A percentile compares a stretch with the other conserved stretches of the same genome.
Conservation (phyloP, 2,797 vertebrate genomes). For the Takifugu rubripes region DNA sequence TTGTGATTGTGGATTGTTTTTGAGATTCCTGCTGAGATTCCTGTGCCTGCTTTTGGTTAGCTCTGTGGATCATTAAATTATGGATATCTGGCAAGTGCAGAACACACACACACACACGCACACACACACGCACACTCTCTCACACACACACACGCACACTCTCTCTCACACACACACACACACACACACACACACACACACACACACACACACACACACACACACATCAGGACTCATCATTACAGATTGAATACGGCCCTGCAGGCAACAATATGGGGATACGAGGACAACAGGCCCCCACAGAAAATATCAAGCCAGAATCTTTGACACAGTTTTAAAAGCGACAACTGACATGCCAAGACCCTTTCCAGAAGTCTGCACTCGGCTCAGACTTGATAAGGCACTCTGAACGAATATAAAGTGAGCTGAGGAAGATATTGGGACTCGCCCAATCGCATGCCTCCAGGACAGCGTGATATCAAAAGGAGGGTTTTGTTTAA, state of each 20-base stretch:
- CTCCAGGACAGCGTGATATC: slow-evolving; percentile 64
- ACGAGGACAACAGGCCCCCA: slow-evolving; percentile 35
- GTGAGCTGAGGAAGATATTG: slow-evolving; percentile 55
- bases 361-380: slow-evolving; percentile 36
- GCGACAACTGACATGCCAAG: slow-evolving; percentile 39
- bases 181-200: slow-evolving; percentile 10
- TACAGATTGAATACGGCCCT: slow-evolving; percentile 31
- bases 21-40: slow-evolving; percentile 32
- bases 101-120: slow-evolving; percentile 12
- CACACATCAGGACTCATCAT: slow-evolving; percentile 22
- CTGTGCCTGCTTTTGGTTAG: slow-evolving; percentile 42
- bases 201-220: slow-evolving; percentile 12
- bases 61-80: slow-evolving; percentile 41
- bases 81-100: slow-evolving; percentile 45
- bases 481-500: slow-evolving; percentile 58
- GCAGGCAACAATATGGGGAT: slow-evolving; percentile 17
- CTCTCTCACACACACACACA: slow-evolving; percentile 8
- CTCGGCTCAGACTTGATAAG: slow-evolving; percentile 55
- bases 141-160: slow-evolving; percentile 15
- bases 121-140: too few relatives aligned
- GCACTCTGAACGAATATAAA: slow-evolving; percentile 48
- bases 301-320: slow-evolving; percentile 39
- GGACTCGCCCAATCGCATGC: slow-evolving; percentile 50
- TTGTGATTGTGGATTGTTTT: slow-evolving; percentile 53
- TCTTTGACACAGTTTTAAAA: slow-evolving; percentile 46